These are phyloP conservation scores for Scaptomyza reducta DNA, from an alignment of 2,888 invertebrate genomes.

Conservation along the genomic window DNA sequence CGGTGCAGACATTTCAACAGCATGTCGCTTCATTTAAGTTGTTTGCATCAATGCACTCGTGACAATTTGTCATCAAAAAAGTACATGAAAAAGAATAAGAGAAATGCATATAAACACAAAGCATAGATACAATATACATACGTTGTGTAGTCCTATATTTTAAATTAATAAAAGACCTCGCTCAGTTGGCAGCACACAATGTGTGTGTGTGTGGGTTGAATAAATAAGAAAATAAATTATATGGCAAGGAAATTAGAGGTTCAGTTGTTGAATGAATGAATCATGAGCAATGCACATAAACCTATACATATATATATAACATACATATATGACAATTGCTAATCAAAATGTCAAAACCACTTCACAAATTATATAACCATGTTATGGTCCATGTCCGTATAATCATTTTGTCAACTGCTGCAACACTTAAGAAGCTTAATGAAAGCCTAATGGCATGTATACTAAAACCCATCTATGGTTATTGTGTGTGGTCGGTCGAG, in stretches of 20 bases:
- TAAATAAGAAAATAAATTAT: slow-evolving; percentile 13
- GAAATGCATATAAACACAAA: neutral
- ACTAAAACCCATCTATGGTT: slow-evolving; percentile 53
- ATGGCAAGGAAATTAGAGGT: neutral
- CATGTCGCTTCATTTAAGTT: slow-evolving; percentile 81
- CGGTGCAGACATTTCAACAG: slow-evolving; percentile 75
- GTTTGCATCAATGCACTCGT: slow-evolving; percentile 80
- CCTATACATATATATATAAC: no score
- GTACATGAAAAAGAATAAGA: neutral
- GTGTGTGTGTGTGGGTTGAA: slow-evolving; percentile 31
- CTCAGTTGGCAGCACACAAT: slow-evolving; percentile 11
- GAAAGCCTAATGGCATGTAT: slow-evolving; percentile 61
- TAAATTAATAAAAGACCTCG: slow-evolving; percentile 33
- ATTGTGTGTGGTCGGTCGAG: slow-evolving; percentile 34
- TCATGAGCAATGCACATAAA: neutral
- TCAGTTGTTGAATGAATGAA: slow-evolving; percentile 8
- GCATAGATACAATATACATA: slow-evolving; percentile 7
- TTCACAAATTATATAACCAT: neutral
- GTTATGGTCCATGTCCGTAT: slow-evolving; percentile 13
- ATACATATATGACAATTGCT: neutral
- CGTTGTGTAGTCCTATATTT: slow-evolving; percentile 27
- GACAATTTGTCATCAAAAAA: slow-evolving; percentile 75
- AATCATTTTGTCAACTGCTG: slow-evolving; percentile 8
- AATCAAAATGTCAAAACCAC: slow-evolving; percentile 1
- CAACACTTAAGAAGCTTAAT: slow-evolving; percentile 53